A percentile compares a stretch with the other conserved stretches of the same genome.
These are phyloP conservation scores for Spodoptera exigua DNA, from an alignment of 2,888 invertebrate species.

Conservation along the genomic window DNA sequence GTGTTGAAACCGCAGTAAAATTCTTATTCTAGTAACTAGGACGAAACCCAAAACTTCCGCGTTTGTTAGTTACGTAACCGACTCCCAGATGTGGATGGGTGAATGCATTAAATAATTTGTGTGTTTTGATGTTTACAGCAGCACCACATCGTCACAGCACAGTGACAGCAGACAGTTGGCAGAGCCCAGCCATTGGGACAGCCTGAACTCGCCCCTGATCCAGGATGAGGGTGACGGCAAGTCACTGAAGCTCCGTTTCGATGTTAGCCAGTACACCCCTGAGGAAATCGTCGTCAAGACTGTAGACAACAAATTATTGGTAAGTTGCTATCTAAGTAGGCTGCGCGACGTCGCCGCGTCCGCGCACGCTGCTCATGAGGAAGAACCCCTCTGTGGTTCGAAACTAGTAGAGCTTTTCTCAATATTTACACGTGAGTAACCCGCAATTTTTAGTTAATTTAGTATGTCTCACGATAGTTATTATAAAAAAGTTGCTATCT, in stretches of 20 bases:
- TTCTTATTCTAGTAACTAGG: slow-evolving; percentile 19
- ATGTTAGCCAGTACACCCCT: slow-evolving; percentile 98
- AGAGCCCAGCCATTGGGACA: slow-evolving; percentile 93
- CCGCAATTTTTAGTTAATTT: too few species aligned
- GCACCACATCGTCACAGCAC: slow-evolving; percentile 91
- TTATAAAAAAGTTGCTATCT: not conserved
- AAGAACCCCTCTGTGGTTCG: too few species aligned
- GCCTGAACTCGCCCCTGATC: slow-evolving; percentile 97
- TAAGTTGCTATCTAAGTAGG: slow-evolving; percentile 82
- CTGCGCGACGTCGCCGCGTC: too few species aligned
- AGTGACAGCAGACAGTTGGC: slow-evolving; percentile 90
- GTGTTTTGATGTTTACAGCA: slow-evolving; percentile 82
- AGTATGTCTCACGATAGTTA: too few species aligned
- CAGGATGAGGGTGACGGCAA: slow-evolving; percentile 98
- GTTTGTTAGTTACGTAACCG: slow-evolving; percentile 42
- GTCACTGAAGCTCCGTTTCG: slow-evolving; percentile 97
- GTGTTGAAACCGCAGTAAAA: slow-evolving; percentile 24
- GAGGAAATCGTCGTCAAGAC: slow-evolving; percentile 99
- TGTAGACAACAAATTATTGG: slow-evolving; percentile 98
- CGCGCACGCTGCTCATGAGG: too few species aligned
- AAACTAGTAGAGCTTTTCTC: too few species aligned
- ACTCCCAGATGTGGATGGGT: slow-evolving; percentile 16
- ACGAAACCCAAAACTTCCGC: slow-evolving; percentile 38
- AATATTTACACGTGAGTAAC: too few species aligned
- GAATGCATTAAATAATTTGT: slow-evolving; percentile 39